phyloP scores from a whole-genome alignment of 2,797 vertebrate species.

The Mallotus villosus region DNA sequence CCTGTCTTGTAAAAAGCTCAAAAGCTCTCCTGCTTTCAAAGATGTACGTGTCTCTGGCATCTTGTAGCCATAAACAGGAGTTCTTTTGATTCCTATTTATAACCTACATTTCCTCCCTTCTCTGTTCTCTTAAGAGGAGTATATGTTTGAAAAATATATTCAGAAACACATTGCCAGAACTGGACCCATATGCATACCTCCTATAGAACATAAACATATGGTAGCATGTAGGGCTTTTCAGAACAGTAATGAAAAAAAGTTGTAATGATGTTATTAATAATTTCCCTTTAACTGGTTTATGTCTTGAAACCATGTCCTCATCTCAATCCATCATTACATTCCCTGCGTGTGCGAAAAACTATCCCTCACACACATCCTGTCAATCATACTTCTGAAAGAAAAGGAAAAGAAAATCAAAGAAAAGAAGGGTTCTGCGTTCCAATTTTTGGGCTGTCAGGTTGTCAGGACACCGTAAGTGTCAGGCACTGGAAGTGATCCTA shows the following conservation, averaged over 20 bases:
- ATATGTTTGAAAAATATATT: slow-evolving; percentile 70
- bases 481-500: slow-evolving; percentile 47
- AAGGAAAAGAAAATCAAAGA: slow-evolving; percentile 43
- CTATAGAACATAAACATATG: slow-evolving; percentile 60
- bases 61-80: slow-evolving; percentile 75
- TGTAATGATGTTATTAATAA: slow-evolving; percentile 57
- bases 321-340: slow-evolving; percentile 56
- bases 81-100: slow-evolving; percentile 83
- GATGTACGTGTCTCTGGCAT: slow-evolving; percentile 73
- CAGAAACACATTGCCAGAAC: slow-evolving; percentile 63
- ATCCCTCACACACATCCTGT: slow-evolving; percentile 63
- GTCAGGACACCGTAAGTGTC: slow-evolving; percentile 26
- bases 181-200: slow-evolving; percentile 68
- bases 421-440: slow-evolving; percentile 32
- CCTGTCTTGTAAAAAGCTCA: slow-evolving; percentile 84
- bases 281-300: slow-evolving; percentile 44
- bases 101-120: slow-evolving; percentile 80
- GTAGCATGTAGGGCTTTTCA: slow-evolving; percentile 47
- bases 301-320: slow-evolving; percentile 55
- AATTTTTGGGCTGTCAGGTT: slow-evolving; percentile 27
- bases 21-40: slow-evolving; percentile 75
- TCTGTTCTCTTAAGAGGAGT: slow-evolving; percentile 60
- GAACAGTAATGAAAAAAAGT: slow-evolving; percentile 47
- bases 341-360: slow-evolving; percentile 60
- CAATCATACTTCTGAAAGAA: slow-evolving; percentile 57